A percentile compares a stretch with the other conserved stretches of the same genome.
These are phyloP conservation scores for Elymnias hypermnestra DNA, from an alignment of 1,140 invertebrate species.

Conservation along the genomic window DNA sequence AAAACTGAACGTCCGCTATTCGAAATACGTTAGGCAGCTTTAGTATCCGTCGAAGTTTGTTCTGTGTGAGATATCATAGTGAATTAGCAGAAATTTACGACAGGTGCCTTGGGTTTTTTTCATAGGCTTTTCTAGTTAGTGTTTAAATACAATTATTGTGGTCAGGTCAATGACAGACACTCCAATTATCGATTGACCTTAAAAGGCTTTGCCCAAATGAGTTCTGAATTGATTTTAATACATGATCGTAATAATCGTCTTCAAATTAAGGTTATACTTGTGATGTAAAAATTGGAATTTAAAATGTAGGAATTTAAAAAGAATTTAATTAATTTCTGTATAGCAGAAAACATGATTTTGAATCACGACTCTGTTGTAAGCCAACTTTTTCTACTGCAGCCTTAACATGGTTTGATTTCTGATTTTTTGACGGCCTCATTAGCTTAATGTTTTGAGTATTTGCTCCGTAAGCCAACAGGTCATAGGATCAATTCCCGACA, in stretches of 20 bases:
- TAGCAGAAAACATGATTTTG: too few relatives aligned
- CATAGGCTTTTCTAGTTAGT: neutral
- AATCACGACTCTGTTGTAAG: too few relatives aligned
- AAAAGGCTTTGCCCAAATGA: neutral
- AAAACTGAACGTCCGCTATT: conserved; percentile 3
- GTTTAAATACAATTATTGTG: neutral
- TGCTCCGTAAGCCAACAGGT: too few relatives aligned
- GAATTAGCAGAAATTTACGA: conserved; percentile 2
- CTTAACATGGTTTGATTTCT: too few relatives aligned
- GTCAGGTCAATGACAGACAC: neutral
- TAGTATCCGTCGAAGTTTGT: neutral
- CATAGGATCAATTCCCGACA: too few relatives aligned
- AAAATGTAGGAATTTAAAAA: too few relatives aligned
- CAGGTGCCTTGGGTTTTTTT: conserved; percentile 1
- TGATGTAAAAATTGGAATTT: too few relatives aligned
- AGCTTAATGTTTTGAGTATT: too few relatives aligned
- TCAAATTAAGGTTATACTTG: neutral
- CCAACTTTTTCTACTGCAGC: too few relatives aligned
- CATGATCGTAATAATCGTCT: neutral
- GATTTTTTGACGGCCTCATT: too few relatives aligned
- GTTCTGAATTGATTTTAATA: neutral
- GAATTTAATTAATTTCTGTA: too few relatives aligned
- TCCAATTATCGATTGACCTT: neutral
- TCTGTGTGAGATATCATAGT: neutral
- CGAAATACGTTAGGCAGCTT: neutral